Conservation (phyloP, 2,113 vertebrate species). For the Mastomys coucha region DNA sequence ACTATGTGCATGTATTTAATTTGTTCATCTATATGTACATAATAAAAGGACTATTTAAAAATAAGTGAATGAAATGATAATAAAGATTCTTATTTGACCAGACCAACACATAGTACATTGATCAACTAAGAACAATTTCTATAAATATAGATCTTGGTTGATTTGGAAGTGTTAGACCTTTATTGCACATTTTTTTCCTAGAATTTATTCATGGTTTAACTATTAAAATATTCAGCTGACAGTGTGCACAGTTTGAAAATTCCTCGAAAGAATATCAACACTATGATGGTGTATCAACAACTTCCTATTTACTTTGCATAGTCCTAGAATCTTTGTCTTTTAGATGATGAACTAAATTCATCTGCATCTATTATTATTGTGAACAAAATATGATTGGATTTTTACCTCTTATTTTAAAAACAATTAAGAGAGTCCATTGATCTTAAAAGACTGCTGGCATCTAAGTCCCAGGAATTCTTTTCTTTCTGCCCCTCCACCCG, state of each 20-base stretch:
- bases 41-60: background rate
- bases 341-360: background rate
- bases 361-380: background rate
- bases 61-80: background rate
- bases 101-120: background rate
- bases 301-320: background rate
- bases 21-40: background rate
- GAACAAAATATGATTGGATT: background rate
- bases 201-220: background rate
- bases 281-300: accelerated
- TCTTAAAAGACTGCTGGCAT: background rate
- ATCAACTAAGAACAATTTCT: background rate
- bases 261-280: background rate
- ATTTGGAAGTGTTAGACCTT: background rate
- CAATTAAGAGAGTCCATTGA: too few relatives aligned
- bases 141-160: background rate
- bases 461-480: background rate
- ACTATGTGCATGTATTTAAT: background rate
- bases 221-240: background rate
- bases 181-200: background rate
- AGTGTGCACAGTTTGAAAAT: background rate
- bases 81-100: background rate
- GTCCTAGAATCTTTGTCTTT: background rate
- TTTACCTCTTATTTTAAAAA: background rate
- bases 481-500: background rate